Evolutionary conservation across 2,888 invertebrate species (phyloP).

Genomic region (Melipona beecheii): DNA sequence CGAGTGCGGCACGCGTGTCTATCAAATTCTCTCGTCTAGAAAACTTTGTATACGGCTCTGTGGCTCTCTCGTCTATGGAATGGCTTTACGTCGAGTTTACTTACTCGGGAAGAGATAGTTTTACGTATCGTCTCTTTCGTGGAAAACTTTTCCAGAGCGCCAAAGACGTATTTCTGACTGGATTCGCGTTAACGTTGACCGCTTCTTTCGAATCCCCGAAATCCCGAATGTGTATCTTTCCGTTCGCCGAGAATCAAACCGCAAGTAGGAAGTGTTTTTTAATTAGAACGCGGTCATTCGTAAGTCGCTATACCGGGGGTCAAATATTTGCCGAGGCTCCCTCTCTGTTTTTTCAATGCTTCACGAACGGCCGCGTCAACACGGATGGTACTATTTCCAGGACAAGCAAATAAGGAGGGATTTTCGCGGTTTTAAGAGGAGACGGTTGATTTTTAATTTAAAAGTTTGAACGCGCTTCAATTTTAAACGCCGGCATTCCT

Average conservation of each 20-base stretch:
- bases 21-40: constrained; percentile 45
- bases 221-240: constrained; percentile 10
- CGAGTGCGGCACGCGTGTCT: constrained; percentile 22
- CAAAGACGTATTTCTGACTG: background rate
- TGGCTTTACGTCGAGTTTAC: constrained; percentile 53
- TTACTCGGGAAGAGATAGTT: constrained; percentile 48
- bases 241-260: too few relatives aligned
- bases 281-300: constrained; percentile 23
- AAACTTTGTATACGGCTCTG: constrained; percentile 25
- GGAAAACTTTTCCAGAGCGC: constrained; percentile 5
- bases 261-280: constrained; percentile 28
- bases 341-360: background rate
- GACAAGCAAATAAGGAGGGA: background rate
- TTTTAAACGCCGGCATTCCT: background rate
- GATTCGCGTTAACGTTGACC: too few relatives aligned
- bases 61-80: constrained; percentile 7
- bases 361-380: background rate
- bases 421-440: background rate
- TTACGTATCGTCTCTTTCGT: constrained; percentile 36
- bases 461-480: background rate
- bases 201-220: background rate
- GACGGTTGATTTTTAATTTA: constrained; percentile 14
- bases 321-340: constrained; percentile 32
- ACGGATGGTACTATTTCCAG: background rate
- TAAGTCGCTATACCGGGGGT: background rate